Conservation (phyloP, 2,113 vertebrate genomes). For the Ceratotherium simum region DNA sequence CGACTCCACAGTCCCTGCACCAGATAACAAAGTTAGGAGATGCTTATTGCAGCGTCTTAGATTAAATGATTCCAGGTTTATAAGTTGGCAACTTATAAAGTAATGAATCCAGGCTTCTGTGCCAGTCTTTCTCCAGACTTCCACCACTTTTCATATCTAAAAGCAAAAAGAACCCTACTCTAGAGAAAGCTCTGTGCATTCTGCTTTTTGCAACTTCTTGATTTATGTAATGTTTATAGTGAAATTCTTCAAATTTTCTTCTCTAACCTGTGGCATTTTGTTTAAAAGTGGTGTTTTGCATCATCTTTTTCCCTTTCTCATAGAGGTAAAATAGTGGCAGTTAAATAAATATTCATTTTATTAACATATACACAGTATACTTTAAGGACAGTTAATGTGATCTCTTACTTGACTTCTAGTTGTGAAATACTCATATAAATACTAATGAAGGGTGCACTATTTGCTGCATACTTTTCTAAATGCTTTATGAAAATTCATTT, state of each 20-base stretch:
- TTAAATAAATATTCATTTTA: not conserved
- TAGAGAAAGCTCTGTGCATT: not conserved
- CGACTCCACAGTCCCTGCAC: not conserved
- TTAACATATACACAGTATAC: not conserved
- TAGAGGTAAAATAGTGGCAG: not conserved
- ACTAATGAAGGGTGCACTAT: not conserved
- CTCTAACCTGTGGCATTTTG: not conserved
- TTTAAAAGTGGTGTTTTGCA: constrained; percentile 1
- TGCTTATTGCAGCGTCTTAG: not conserved
- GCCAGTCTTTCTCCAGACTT: not conserved
- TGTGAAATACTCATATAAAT: not conserved
- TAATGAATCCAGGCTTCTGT: not conserved
- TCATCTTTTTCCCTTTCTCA: not conserved
- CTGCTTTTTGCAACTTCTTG: not conserved
- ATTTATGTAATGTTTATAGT: not conserved
- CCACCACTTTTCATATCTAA: not conserved
- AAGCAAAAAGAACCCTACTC: not conserved
- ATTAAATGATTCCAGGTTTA: not conserved
- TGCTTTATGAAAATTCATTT: not conserved
- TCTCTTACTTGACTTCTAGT: not conserved
- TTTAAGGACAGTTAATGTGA: not conserved
- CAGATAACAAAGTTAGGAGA: not conserved
- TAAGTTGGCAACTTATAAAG: not conserved
- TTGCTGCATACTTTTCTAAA: constrained; percentile 24
- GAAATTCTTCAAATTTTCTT: not conserved